These are phyloP conservation scores for Parauchenoglanis ngamensis DNA, from an alignment of 2,797 vertebrate genomes.

Conservation along the genomic window DNA sequence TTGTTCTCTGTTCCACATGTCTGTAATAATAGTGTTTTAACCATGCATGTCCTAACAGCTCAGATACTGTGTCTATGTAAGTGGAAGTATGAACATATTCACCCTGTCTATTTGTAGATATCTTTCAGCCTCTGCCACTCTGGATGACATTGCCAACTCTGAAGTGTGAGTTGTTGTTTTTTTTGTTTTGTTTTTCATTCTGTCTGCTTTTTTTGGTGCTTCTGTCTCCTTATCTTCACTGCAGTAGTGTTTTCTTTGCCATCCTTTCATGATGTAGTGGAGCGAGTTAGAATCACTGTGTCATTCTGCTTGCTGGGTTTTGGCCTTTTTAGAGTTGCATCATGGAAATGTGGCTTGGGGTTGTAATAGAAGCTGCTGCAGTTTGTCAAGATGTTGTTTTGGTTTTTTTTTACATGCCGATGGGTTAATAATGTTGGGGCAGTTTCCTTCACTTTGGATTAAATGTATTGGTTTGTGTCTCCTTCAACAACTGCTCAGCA, in stretches of 20 bases:
- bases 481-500: no score
- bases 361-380: neutral
- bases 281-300: slow-evolving; percentile 18
- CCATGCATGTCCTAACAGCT: slow-evolving; percentile 23
- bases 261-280: slow-evolving; percentile 7
- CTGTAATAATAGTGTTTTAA: slow-evolving; percentile 1
- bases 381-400: neutral
- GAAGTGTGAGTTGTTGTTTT: slow-evolving; percentile 84
- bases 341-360: neutral
- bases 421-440: neutral
- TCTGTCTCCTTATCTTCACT: neutral
- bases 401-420: neutral
- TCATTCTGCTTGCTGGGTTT: slow-evolving; percentile 42
- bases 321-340: slow-evolving; percentile 35
- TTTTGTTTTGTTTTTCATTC: slow-evolving; percentile 57
- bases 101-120: slow-evolving; percentile 89
- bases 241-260: slow-evolving; percentile 10
- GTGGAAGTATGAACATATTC: slow-evolving; percentile 65
- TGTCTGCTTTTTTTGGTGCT: slow-evolving; percentile 46
- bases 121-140: slow-evolving; percentile 86
- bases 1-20: neutral
- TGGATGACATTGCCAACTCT: slow-evolving; percentile 88
- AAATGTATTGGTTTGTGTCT: neutral
- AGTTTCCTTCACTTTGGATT: neutral
- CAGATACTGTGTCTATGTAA: slow-evolving; percentile 37